Base-by-base conservation (phyloP, 2,888 invertebrate species). In the Cotesia congregata region DNA sequence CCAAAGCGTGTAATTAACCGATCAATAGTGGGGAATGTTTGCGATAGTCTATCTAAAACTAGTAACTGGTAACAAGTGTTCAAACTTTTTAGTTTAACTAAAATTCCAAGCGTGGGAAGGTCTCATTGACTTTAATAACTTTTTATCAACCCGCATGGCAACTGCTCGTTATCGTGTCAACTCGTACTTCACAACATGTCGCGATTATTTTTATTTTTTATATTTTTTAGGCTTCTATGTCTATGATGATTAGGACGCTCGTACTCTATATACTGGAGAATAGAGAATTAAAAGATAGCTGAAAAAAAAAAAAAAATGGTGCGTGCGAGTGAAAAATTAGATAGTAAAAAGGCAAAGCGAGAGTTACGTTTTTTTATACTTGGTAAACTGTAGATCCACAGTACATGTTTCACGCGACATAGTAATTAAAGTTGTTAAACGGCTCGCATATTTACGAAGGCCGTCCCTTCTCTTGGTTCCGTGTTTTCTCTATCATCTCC, bases 71-170 rank as follows among this genome's bases (percentile, higher is more conserved):
- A 50, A 62, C 62, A 62, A 62, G 62, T 62, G 62, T 17, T 17
- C 61, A 6, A 38, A 20, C 30, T 30, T 30, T 30, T 30, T 30
- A 30, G 30, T 30, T 30, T n/a, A 9, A 61, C 41, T 20, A 38
- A 59, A 20, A 12, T 6, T 60, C 2, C 30, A 72, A 64, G 64
- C 72, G 72, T 72, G 72, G 72, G 72, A 72, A 72, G 72, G 62
- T 62, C 61, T 64, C 17, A 60, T 59, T 71, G 20, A 30, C 38
- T 40, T 62, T 62, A 62, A 62, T 72, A 41, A 64, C 50, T 15
- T 64, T 38, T 73, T 73, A 73, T 73, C 73, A 73, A 50, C 73
- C 67, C 73, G 73, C 59, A 73, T 73, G 40, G 73, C 67, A 65
- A 73, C 50, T 59, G 40, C 6, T 50, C 59, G 30, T 67, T 65